Conservation (phyloP, 2,113 vertebrate species). For the Sceloporus undulatus region DNA sequence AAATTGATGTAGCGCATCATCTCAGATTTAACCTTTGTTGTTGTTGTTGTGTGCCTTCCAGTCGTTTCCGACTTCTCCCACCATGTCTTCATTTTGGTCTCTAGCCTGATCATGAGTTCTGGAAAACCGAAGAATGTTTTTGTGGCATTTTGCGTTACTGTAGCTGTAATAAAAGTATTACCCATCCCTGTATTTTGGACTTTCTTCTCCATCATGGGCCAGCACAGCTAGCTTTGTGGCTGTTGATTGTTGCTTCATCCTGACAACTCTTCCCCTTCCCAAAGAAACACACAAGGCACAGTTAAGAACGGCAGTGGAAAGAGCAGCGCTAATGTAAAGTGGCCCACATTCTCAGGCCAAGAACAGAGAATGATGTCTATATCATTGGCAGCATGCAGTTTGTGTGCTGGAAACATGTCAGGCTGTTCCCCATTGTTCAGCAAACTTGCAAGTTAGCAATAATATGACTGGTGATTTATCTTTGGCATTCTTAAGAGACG, state of each 20-base stretch:
- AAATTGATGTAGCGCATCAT: no score
- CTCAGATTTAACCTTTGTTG: no score
- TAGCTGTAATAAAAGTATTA: background rate
- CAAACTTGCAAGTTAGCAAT: conserved; percentile 45
- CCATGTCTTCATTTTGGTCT: no score
- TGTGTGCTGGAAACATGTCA: background rate
- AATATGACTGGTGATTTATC: conserved; percentile 47
- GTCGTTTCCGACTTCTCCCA: no score
- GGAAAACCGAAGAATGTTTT: background rate
- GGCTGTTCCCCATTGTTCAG: conserved; percentile 37
- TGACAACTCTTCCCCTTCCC: background rate
- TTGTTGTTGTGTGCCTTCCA: no score
- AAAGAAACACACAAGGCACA: background rate
- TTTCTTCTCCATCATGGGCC: no score
- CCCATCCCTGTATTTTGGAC: background rate
- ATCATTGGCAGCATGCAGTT: conserved; percentile 12
- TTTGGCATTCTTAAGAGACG: conserved; percentile 48
- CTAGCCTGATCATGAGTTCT: background rate
- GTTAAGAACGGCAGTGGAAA: background rate
- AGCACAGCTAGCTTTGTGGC: no score
- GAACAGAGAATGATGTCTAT: conserved; percentile 25
- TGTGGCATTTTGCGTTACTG: background rate
- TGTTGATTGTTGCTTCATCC: background rate
- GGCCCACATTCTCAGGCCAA: background rate
- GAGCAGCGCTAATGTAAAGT: background rate